Evolutionary conservation across 2,113 vertebrate species (phyloP).

Genomic region (Vulpes vulpes): DNA sequence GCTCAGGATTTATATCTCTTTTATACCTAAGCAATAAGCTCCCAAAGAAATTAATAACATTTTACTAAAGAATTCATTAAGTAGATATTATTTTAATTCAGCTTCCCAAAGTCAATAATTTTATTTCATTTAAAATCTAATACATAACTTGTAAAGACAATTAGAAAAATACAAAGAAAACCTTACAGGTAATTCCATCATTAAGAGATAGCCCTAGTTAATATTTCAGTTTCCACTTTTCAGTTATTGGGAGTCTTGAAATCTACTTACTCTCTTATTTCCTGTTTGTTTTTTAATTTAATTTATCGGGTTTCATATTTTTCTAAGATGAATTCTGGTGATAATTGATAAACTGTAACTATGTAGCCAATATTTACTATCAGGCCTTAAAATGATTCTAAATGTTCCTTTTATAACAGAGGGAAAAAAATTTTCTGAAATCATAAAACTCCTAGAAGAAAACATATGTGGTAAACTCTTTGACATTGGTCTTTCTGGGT

Average conservation of each 20-base stretch:
- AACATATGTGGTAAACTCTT: not conserved
- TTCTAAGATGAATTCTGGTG: not conserved
- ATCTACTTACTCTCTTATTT: not conserved
- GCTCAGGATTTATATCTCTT: not conserved
- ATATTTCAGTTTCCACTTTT: not conserved
- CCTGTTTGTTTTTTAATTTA: not conserved
- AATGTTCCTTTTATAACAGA: not conserved
- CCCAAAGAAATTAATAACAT: not conserved
- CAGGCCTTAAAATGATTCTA: not conserved
- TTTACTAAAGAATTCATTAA: slow-evolving; percentile 56
- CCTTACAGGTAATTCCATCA: not conserved
- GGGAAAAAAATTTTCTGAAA: not conserved
- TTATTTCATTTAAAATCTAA: slow-evolving; percentile 43
- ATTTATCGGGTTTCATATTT: not conserved
- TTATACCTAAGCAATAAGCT: not conserved
- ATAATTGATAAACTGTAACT: not conserved
- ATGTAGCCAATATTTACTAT: not conserved
- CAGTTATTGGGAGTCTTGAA: not conserved
- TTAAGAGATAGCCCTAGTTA: not conserved
- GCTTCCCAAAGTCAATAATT: not conserved
- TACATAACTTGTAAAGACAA: not conserved
- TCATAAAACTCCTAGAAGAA: not conserved
- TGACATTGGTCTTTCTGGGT: not conserved
- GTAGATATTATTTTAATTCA: slow-evolving; percentile 1
- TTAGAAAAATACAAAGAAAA: slow-evolving; percentile 35